Evolutionary conservation across 23 tunicate genomes (phyloP).

Genomic region (Styela plicata): DNA sequence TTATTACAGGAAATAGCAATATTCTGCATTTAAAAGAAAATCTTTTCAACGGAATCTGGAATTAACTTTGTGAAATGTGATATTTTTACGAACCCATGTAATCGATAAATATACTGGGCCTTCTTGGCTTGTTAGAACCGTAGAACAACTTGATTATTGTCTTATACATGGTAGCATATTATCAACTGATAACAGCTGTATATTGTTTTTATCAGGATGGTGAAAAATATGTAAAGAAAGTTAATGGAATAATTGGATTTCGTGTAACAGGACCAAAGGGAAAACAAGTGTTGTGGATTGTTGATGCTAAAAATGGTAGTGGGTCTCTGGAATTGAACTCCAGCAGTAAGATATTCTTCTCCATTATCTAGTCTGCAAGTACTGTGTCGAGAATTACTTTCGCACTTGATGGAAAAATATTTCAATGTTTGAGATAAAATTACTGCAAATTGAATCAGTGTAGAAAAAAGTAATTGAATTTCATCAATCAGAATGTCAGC

Average conservation of each 20-base stretch:
- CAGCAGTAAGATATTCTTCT: slow-evolving; percentile 61
- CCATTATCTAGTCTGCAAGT: no score
- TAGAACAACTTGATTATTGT: not conserved
- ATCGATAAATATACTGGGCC: not conserved
- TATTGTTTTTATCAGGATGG: slow-evolving; percentile 48
- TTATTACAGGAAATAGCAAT: no score
- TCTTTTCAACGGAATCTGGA: no score
- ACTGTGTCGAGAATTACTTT: no score
- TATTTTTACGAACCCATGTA: no score
- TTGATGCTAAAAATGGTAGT: slow-evolving; percentile 77
- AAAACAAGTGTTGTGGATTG: slow-evolving; percentile 60
- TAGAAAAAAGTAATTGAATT: no score
- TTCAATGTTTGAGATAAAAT: no score
- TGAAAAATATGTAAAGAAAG: slow-evolving; percentile 69
- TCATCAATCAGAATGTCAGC: no score
- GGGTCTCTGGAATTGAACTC: slow-evolving; percentile 85
- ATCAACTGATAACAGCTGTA: not conserved
- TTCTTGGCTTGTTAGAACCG: not conserved
- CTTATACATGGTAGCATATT: not conserved
- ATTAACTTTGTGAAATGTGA: no score
- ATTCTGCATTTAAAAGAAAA: no score
- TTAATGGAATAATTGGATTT: slow-evolving; percentile 83
- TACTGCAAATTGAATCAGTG: no score
- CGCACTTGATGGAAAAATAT: no score
- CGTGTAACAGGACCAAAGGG: slow-evolving; percentile 54